Evolutionary conservation across 2,888 invertebrate genomes (phyloP), one percentile per base, ranked within the genome.

Genomic region (Latheticus oryzae): DNA sequence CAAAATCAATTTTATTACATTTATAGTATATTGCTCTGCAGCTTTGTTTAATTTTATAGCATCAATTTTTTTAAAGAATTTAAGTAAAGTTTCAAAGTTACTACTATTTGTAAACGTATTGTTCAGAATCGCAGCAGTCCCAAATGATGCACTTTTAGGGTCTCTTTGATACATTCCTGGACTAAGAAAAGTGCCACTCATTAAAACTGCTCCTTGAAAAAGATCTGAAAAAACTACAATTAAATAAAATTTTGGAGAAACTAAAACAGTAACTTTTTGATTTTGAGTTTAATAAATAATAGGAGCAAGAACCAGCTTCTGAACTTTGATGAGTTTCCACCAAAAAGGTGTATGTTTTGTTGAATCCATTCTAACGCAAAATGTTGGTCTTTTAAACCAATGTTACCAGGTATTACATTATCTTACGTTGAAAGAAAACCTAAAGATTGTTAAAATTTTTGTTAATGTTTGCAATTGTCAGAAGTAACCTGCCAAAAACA

Each of bases 401-500:
- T 19, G 16, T 38, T 38, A 9, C 38, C 38, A 5, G 38, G 21
- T 7, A 38, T 11, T 19, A 19, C 38, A 9, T 19, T 5, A 11
- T 38, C 38, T 1, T 19, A n/a, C 2, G 38, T 38, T 2, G 8
- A 8, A 5, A 38, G 21, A 19, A 38, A 38, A 8, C 38, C 38
- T 38, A 17, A 38, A 19, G 15, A 3, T 35, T 35, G n/a, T 35
- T n/a, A 35, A 17, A 32, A 3, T 7, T n/a, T 4, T 13, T 32
- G 8, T 32, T 2, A 32, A 5, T 32, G 32, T 12, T 23, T 23
- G 7, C 23, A 5, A n/a, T n/a, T n/a, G n/a, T n/a, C n/a, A n/a
- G 2, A 4, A 4, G 5, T 3, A 3, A n/a, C 2, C 32, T 32
- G 74, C 76, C 76, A 28, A 76, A 63, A 23, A 72, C 61, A 9